Evolutionary conservation across 2,113 vertebrate genomes (phyloP).

Genomic region (Arizona elegans): DNA sequence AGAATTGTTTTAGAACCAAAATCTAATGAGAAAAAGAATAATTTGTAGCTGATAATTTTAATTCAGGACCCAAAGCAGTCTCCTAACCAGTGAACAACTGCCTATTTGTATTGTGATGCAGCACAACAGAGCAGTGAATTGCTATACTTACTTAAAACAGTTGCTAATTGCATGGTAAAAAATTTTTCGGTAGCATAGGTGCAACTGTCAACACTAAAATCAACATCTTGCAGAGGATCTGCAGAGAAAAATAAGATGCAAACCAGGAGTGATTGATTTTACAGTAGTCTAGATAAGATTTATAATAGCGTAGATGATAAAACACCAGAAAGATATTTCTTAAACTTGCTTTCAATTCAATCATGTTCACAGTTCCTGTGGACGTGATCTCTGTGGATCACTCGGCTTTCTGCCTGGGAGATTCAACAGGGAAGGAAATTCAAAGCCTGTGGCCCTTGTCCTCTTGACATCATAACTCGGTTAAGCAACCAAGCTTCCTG

Average conservation of each 20-base stretch:
- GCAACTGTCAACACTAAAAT: constrained; percentile 67
- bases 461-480: neutral
- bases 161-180: constrained; percentile 58
- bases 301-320: neutral
- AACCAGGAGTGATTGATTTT: neutral
- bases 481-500: neutral
- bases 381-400: neutral
- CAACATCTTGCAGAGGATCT: constrained; percentile 72
- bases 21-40: neutral
- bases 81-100: neutral
- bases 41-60: neutral
- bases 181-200: constrained; percentile 30
- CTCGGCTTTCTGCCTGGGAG: neutral
- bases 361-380: neutral
- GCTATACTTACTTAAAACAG: constrained; percentile 67
- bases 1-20: neutral
- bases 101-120: neutral
- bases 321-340: neutral
- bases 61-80: neutral
- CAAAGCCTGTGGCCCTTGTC: neutral
- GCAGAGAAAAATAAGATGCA: constrained; percentile 39
- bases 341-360: neutral
- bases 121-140: neutral
- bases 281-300: neutral
- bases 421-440: neutral